A percentile compares a stretch with the other conserved stretches of the same genome.
These are phyloP conservation scores for Cyphomyrus plagiostoma DNA, from an alignment of 2,113 vertebrate genomes.

Conservation along the genomic window DNA sequence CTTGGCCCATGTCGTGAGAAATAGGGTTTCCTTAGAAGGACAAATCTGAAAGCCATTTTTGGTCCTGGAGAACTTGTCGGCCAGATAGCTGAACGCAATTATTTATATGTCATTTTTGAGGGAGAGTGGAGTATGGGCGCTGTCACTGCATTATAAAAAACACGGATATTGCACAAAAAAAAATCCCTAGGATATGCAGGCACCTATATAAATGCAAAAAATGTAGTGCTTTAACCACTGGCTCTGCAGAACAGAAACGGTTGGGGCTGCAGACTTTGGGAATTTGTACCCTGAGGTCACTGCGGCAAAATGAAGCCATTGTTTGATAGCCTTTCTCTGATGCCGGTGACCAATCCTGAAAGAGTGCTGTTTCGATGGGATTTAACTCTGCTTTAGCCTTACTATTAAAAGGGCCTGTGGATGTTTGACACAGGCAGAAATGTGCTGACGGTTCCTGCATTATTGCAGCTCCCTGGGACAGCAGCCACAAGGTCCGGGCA, in stretches of 20 bases:
- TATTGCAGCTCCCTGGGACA: neutral
- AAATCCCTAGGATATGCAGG: neutral
- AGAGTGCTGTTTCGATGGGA: neutral
- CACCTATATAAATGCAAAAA: neutral
- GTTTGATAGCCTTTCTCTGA: neutral
- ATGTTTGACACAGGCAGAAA: conserved; percentile 19
- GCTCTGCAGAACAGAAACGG: neutral
- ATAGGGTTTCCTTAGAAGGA: neutral
- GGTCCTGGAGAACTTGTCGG: neutral
- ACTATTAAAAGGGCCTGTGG: neutral
- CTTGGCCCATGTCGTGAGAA: neutral
- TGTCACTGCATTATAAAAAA: neutral
- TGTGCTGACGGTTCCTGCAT: conserved; percentile 12
- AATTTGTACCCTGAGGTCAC: conserved; percentile 1
- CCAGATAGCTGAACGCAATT: neutral
- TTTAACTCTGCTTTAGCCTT: neutral
- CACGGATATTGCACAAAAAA: neutral
- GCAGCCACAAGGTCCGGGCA: neutral
- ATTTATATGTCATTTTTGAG: neutral
- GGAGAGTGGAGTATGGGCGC: neutral
- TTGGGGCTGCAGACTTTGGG: neutral
- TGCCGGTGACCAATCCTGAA: neutral
- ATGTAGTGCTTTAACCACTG: neutral
- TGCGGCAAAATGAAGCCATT: neutral
- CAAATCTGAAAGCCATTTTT: neutral